A percentile compares a stretch with the other conserved stretches of the same genome.
phyloP scores from a whole-genome alignment of 23 tunicate genomes.

The Ciona savignyi region DNA sequence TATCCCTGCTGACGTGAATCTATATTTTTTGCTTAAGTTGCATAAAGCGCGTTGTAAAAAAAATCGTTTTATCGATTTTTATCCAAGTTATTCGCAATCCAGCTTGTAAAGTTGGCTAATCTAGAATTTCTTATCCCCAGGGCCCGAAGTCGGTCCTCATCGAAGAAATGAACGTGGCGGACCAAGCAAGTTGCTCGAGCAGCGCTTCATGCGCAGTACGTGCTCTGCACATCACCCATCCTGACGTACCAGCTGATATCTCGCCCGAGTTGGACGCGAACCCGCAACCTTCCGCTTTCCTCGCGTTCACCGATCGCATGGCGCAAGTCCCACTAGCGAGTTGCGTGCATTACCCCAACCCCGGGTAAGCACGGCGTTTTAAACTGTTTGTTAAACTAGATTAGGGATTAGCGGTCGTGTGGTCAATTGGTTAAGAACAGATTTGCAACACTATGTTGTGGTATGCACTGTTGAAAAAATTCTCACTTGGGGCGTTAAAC shows the following conservation, averaged over 20 bases:
- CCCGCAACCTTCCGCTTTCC: constrained; percentile 30
- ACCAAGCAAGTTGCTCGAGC: constrained; percentile 20
- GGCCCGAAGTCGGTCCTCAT: constrained; percentile 34
- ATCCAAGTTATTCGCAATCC: neutral
- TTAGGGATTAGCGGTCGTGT: too few relatives aligned
- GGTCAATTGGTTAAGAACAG: too few relatives aligned
- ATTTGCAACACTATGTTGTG: too few relatives aligned
- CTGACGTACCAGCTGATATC: neutral
- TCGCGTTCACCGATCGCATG: constrained; percentile 67
- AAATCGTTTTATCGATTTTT: too few relatives aligned
- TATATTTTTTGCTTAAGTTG: too few relatives aligned
- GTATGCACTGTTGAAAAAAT: too few relatives aligned
- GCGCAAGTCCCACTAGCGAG: constrained; percentile 36
- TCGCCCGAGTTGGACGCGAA: constrained; percentile 2
- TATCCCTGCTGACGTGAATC: too few relatives aligned
- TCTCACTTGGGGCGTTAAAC: too few relatives aligned
- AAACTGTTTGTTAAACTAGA: too few relatives aligned
- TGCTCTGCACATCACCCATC: constrained; percentile 50
- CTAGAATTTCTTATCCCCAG: constrained; percentile 16
- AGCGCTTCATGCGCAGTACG: constrained; percentile 31
- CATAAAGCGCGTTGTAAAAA: too few relatives aligned
- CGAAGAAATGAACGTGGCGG: constrained; percentile 47
- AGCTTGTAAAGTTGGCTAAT: neutral
- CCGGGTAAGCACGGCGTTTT: constrained; percentile 53
- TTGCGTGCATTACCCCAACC: constrained; percentile 35